Evolutionary conservation across 2,113 vertebrate species (phyloP), one percentile per base, ranked within the genome.

Genomic region (Daphoenositta chrysoptera): DNA sequence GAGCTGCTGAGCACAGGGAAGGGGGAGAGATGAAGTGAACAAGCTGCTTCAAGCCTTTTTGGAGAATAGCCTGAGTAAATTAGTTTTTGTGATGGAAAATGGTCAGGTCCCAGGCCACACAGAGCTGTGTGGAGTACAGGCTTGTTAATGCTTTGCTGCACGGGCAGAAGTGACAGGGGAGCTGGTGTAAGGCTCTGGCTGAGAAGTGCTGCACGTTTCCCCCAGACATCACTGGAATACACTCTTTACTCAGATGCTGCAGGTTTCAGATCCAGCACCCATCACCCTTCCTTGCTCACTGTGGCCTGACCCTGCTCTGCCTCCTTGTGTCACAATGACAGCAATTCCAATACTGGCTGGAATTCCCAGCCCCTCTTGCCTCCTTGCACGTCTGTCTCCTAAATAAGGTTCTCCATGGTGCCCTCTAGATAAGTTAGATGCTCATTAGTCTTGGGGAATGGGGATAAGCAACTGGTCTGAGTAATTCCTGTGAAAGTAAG

Each of bases 211-310:
- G 64, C 39, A 6, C 11, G 20, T 76, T 89, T 64, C 12, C n/a
- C 18, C 24, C 40, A 9, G 5, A 28, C 20, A 15, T 33, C 37
- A 2, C 5, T 86, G 37, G 22, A 53, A 48, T 33, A 5, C 20
- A 11, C 66, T 57, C 33, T 81, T 71, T 47, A 40, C 53, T 82
- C 51, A 51, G 61, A 35, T 3, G 6, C 10, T 47, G 19, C 37
- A 51, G 51, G 6, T 53, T 77, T 87, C 51, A 60, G 40, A 21
- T 44, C 22, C 69, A 37, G 30, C 26, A 12, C 12, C 15, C 15
- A 12, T 75, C 48, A 79, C 65, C 5, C 48, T 78, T 5, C 0
- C 0, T 40, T 31, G 33, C 12, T 53, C 2, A 0, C 26, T 33
- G 35, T 85, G n/a, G 11, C 84, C 48, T 82, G 44, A 51, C 35